Conservation (phyloP, 2,888 invertebrate species). For the Pasiphila rectangulata region DNA sequence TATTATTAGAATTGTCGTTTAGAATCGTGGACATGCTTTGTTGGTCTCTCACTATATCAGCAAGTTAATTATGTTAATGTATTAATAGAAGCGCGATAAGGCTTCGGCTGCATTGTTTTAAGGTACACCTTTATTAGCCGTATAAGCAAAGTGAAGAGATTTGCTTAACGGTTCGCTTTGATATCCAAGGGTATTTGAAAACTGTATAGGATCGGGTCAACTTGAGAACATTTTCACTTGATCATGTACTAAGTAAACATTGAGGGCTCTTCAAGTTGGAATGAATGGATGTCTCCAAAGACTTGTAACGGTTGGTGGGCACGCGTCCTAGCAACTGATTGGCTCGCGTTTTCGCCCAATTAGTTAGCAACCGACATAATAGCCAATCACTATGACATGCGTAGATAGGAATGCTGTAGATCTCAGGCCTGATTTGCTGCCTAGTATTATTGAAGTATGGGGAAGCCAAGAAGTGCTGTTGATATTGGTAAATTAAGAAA, state of each 20-base stretch:
- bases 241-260: conserved; percentile 36
- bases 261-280: conserved; percentile 52
- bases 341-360: conserved; percentile 30
- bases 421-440: conserved; percentile 9
- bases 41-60: conserved; percentile 33
- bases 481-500: not conserved
- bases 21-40: conserved; percentile 43
- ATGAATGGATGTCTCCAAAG: conserved; percentile 47
- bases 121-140: conserved; percentile 33
- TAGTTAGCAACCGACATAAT: conserved; percentile 33
- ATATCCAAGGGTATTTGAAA: not conserved
- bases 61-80: conserved; percentile 49
- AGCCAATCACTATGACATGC: conserved; percentile 30
- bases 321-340: conserved; percentile 47
- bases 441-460: not conserved
- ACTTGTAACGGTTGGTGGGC: conserved; percentile 48
- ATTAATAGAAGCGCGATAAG: conserved; percentile 39
- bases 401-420: conserved; percentile 21
- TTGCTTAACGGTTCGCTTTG: conserved; percentile 25
- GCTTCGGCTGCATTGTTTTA: conserved; percentile 31
- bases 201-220: conserved; percentile 6
- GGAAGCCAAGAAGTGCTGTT: not conserved
- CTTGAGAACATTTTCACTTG: conserved; percentile 13
- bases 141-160: conserved; percentile 38
- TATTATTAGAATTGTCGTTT: conserved; percentile 47